phyloP scores from a whole-genome alignment of 2,113 vertebrate species.

The Sitta europaea region DNA sequence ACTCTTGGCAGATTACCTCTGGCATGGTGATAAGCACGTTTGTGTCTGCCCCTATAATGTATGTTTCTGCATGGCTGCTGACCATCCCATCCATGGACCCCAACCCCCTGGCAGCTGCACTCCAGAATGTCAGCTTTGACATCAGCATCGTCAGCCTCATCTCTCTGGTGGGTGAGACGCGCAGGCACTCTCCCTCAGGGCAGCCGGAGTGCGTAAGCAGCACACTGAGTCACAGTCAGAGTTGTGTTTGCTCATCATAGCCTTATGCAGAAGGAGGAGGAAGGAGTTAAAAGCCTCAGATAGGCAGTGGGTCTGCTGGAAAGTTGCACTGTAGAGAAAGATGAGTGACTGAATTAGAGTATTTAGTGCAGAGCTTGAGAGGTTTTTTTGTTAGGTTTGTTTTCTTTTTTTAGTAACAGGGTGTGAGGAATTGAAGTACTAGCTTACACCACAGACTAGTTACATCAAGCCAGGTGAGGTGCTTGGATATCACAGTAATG shows the following conservation, averaged over 20 bases:
- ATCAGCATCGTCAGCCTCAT: conserved; percentile 91
- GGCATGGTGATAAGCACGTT: conserved; percentile 98
- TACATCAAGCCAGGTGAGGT: background rate
- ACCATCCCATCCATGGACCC: conserved; percentile 89
- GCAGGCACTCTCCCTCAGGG: background rate
- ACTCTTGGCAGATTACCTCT: conserved; percentile 82
- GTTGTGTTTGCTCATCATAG: fast-evolving
- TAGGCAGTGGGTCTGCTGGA: background rate
- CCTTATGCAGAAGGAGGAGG: background rate
- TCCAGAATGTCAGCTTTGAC: conserved; percentile 91
- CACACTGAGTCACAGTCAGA: fast-evolving
- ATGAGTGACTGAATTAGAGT: background rate
- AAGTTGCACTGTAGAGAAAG: background rate
- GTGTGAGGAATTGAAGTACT: background rate
- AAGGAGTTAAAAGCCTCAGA: background rate
- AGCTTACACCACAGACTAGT: background rate
- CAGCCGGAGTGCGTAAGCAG: background rate
- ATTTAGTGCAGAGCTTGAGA: background rate
- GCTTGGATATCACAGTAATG: background rate
- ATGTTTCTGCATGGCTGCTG: conserved; percentile 92
- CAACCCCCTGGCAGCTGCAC: conserved; percentile 78
- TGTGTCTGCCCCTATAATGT: conserved; percentile 97
- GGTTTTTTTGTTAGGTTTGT: background rate
- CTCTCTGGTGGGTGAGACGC: conserved; percentile 81
- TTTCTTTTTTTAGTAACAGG: background rate